Conservation (phyloP, 2,888 invertebrate genomes). For the Spilarctia lutea region DNA sequence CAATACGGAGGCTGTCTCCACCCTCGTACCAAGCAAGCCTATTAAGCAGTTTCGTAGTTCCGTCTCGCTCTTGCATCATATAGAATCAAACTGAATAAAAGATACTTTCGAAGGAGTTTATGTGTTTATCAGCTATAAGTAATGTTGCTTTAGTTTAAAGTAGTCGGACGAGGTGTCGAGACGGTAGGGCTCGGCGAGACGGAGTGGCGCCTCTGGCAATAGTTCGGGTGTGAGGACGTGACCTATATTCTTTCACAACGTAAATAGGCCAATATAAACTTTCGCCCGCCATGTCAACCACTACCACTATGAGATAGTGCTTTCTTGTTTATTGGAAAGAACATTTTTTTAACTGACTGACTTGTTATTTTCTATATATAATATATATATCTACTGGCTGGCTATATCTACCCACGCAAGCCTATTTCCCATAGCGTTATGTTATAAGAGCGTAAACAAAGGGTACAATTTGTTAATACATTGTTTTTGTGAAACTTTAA, state of each 20-base stretch:
- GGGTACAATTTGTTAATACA: too few species aligned
- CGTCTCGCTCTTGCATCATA: constrained; percentile 51
- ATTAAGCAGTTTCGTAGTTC: constrained; percentile 51
- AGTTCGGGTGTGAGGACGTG: constrained; percentile 51
- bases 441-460: too few species aligned
- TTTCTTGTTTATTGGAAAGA: constrained; percentile 27
- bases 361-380: neutral
- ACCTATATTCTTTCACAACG: constrained; percentile 49
- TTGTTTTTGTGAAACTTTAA: too few species aligned
- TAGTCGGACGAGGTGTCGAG: constrained; percentile 24
- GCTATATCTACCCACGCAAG: too few species aligned
- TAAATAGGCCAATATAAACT: constrained; percentile 45
- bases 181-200: constrained; percentile 59
- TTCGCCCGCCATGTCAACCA: constrained; percentile 32
- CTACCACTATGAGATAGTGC: constrained; percentile 31
- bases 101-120: constrained; percentile 39
- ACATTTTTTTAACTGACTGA: neutral
- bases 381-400: neutral
- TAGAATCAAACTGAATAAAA: constrained; percentile 42
- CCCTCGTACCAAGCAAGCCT: constrained; percentile 60
- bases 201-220: constrained; percentile 66
- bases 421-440: too few species aligned
- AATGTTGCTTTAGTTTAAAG: constrained; percentile 30
- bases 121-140: constrained; percentile 31
- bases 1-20: constrained; percentile 78